Percentiles rank a stretch among this genome's conserved stretches.
Conservation (phyloP, 64 coral and sea anemone genomes). For the Montipora efflorescens region DNA sequence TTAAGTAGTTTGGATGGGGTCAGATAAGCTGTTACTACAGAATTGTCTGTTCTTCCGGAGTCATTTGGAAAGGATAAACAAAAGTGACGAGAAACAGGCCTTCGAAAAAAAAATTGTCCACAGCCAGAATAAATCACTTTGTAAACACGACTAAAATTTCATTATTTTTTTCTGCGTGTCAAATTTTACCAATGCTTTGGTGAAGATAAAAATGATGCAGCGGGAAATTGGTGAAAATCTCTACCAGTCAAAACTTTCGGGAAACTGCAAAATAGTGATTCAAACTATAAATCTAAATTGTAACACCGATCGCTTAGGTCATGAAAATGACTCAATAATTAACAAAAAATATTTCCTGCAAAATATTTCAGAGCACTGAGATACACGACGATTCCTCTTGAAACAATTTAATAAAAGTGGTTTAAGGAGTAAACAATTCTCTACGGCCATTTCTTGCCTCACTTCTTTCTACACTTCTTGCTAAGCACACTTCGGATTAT, state of each 20-base stretch:
- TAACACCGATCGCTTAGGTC: not conserved
- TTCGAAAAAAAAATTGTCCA: not conserved
- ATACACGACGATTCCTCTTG: conserved; percentile 6
- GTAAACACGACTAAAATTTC: not conserved
- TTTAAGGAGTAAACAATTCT: conserved; percentile 43
- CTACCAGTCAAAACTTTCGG: not conserved
- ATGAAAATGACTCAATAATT: not conserved
- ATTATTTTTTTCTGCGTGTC: not conserved
- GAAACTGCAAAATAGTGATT: not conserved
- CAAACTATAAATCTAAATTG: not conserved
- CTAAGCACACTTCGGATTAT: conserved; percentile 53
- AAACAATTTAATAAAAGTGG: conserved; percentile 5
- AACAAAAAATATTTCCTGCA: not conserved
- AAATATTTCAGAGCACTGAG: not conserved
- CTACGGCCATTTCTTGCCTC: conserved; percentile 28
- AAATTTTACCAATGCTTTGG: not conserved
- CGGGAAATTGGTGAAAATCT: not conserved
- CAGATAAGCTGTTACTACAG: conserved; percentile 44
- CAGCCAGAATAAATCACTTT: not conserved
- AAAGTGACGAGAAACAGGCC: conserved; percentile 39
- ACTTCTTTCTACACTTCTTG: conserved; percentile 43
- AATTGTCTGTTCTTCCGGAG: conserved; percentile 50
- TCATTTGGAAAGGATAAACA: conserved; percentile 65
- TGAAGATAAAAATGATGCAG: not conserved
- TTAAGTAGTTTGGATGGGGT: conserved; percentile 63